Evolutionary conservation across 2,113 vertebrate genomes (phyloP).

Genomic region (Nymphicus hollandicus): DNA sequence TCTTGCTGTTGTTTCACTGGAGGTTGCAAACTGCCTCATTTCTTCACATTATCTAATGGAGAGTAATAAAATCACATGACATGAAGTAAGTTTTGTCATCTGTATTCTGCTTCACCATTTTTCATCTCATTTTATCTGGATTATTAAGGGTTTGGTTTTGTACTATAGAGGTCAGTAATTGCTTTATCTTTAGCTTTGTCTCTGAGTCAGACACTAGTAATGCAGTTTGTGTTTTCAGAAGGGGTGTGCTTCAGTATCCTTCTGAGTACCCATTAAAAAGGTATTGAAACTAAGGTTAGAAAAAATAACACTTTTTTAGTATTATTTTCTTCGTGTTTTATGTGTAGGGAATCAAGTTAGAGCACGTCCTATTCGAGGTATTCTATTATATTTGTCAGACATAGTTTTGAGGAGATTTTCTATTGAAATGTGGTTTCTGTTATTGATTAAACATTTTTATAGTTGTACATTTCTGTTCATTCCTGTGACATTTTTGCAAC

Average conservation of each 20-base stretch:
- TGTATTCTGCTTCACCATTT: background rate
- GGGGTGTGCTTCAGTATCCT: background rate
- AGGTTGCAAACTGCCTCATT: constrained; percentile 54
- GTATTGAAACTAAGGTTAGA: background rate
- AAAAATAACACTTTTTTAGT: background rate
- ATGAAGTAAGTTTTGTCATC: constrained; percentile 14
- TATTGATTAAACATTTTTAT: background rate
- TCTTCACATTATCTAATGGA: constrained; percentile 64
- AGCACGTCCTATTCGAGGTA: background rate
- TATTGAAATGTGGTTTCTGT: background rate
- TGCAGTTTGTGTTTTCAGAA: background rate
- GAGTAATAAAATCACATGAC: constrained; percentile 32
- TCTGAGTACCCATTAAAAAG: background rate
- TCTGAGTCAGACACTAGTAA: background rate
- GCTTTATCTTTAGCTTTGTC: background rate
- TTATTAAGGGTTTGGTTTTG: background rate
- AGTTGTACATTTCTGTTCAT: background rate
- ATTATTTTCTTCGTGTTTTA: background rate
- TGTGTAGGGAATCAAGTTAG: background rate
- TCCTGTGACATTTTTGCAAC: background rate
- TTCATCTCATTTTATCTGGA: background rate
- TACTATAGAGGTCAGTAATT: background rate
- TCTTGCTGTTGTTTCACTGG: constrained; percentile 24
- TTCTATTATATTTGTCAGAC: background rate
- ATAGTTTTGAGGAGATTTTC: background rate